phyloP scores from a whole-genome alignment of 1,140 invertebrate genomes.

The Anastrepha ludens region DNA sequence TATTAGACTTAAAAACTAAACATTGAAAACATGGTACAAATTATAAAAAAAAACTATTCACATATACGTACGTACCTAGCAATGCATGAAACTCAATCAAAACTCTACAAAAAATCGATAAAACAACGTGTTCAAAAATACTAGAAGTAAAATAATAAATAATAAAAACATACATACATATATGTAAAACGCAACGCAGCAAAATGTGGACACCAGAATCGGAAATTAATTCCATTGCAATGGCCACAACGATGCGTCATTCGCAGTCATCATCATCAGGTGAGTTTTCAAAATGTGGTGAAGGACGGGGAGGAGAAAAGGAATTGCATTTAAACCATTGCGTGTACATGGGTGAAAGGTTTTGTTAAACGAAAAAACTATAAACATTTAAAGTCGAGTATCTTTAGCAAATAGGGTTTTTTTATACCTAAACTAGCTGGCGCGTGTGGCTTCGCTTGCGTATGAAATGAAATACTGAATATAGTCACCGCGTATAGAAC shows the following conservation, averaged over 20 bases:
- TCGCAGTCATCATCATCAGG: constrained; percentile 74
- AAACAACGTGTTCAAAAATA: constrained; percentile 40
- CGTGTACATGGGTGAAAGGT: no score
- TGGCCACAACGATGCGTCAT: constrained; percentile 74
- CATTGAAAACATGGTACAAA: constrained; percentile 15
- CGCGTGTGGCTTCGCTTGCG: no score
- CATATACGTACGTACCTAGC: neutral
- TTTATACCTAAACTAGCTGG: no score
- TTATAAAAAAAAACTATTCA: neutral
- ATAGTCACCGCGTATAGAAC: no score
- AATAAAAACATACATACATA: neutral
- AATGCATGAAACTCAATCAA: constrained; percentile 4
- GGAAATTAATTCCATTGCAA: constrained; percentile 75
- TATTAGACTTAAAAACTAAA: neutral
- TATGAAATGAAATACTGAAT: no score
- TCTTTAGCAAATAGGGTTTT: no score
- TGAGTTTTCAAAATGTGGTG: constrained; percentile 62
- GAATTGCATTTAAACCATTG: no score
- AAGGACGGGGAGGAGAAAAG: neutral
- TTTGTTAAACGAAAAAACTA: no score
- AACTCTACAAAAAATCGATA: constrained; percentile 43
- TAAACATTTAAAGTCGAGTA: no score
- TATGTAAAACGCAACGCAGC: neutral
- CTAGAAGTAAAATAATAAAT: neutral
- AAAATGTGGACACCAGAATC: constrained; percentile 74